These are phyloP conservation scores for Aurelia sp. DNA, from an alignment of 30 jellyfish, hydroid and myxozoan genomes.

Conservation along the genomic window DNA sequence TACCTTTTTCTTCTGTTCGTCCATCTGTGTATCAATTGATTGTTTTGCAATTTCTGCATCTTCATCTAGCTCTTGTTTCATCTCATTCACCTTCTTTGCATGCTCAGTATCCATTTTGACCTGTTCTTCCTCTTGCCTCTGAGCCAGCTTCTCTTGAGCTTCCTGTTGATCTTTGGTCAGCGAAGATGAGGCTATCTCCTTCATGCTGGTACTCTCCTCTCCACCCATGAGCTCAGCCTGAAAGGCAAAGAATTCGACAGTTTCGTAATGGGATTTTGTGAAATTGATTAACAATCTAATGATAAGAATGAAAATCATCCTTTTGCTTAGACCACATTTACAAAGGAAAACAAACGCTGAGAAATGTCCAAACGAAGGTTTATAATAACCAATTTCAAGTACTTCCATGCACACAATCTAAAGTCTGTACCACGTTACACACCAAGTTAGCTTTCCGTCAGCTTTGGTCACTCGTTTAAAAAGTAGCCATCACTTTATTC, in stretches of 20 bases:
- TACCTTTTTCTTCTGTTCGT: slow-evolving; percentile 87
- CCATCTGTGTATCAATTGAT: slow-evolving; percentile 72
- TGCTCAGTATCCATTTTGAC: slow-evolving; percentile 66
- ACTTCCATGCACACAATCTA: too few relatives aligned
- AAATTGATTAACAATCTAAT: too few relatives aligned
- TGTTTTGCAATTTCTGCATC: slow-evolving; percentile 71
- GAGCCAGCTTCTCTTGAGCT: slow-evolving; percentile 54
- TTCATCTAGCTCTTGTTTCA: slow-evolving; percentile 65
- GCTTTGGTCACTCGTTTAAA: too few relatives aligned
- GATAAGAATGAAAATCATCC: too few relatives aligned
- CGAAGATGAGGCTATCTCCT: slow-evolving; percentile 48
- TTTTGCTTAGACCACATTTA: too few relatives aligned
- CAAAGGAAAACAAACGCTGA: too few relatives aligned
- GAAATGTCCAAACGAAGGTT: neutral
- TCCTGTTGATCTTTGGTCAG: slow-evolving; percentile 61
- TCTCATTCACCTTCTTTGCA: slow-evolving; percentile 54
- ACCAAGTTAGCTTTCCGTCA: too few relatives aligned
- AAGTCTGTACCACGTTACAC: too few relatives aligned
- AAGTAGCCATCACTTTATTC: too few relatives aligned
- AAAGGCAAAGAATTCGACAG: too few relatives aligned
- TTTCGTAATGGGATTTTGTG: too few relatives aligned
- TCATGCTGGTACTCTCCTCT: slow-evolving; percentile 51
- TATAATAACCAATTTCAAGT: too few relatives aligned
- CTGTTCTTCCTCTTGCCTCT: slow-evolving; percentile 78
- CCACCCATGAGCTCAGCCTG: slow-evolving; percentile 73